phyloP scores from a whole-genome alignment of 2,113 vertebrate genomes.

The Todiramphus saurophagus region DNA sequence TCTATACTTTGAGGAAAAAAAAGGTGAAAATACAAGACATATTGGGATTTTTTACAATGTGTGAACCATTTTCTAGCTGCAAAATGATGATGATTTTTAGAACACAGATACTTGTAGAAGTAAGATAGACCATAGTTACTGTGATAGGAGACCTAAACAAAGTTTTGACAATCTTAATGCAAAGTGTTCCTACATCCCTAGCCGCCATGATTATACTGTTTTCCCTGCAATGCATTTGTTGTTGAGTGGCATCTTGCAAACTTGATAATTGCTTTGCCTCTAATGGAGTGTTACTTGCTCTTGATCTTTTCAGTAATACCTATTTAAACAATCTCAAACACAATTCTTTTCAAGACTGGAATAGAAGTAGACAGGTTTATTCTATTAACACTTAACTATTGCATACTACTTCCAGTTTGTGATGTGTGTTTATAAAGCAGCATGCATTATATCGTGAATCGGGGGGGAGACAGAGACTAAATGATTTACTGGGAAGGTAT shows the following conservation, averaged over 20 bases:
- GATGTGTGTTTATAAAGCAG: background rate
- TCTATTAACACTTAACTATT: background rate
- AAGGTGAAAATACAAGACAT: background rate
- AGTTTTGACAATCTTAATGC: background rate
- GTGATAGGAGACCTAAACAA: background rate
- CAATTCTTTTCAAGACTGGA: background rate
- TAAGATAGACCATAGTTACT: background rate
- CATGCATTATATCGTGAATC: background rate
- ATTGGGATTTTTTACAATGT: background rate
- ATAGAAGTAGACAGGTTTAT: background rate
- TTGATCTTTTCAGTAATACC: background rate
- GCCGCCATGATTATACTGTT: background rate
- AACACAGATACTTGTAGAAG: background rate
- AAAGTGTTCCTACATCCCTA: background rate
- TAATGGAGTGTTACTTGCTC: background rate
- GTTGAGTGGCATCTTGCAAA: background rate
- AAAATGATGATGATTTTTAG: background rate
- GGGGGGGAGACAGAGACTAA: too few relatives aligned
- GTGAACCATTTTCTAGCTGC: background rate
- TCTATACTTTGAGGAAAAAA: background rate
- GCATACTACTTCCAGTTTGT: background rate
- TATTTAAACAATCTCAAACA: background rate
- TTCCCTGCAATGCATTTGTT: background rate
- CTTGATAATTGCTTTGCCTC: background rate
- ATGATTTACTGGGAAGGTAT: too few relatives aligned